A percentile compares a stretch with the other conserved stretches of the same genome.
Conservation (phyloP, 2,113 vertebrate genomes). For the Acrocephalus kingi region DNA sequence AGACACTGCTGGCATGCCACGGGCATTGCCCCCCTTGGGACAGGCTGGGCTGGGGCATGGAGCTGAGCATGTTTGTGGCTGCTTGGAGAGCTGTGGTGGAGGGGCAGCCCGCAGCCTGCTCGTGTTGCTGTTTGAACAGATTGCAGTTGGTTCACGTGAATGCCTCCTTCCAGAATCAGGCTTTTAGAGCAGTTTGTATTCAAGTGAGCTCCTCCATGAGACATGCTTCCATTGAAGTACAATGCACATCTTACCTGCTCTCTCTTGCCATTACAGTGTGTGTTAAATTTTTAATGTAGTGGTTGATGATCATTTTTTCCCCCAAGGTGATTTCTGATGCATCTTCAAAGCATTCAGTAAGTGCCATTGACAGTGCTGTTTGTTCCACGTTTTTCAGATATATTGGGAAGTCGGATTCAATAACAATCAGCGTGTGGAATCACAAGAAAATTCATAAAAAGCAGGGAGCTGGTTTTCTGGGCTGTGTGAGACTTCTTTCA, state of each 20-base stretch:
- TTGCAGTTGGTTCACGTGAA: not conserved
- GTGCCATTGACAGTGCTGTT: not conserved
- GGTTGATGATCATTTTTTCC: not conserved
- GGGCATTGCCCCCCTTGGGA: not conserved
- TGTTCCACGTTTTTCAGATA: constrained; percentile 78
- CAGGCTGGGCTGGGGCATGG: not conserved
- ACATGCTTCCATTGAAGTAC: not conserved
- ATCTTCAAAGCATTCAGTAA: not conserved
- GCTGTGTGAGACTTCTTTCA: constrained; percentile 96
- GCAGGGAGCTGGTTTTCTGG: constrained; percentile 97
- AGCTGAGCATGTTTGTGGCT: not conserved
- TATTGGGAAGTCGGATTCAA: constrained; percentile 96
- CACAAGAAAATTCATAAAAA: constrained; percentile 99
- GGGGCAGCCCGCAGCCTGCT: not conserved
- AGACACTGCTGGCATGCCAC: not conserved
- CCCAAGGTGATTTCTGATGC: not conserved
- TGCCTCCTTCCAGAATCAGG: not conserved
- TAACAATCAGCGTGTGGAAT: constrained; percentile 99
- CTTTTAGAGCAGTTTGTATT: not conserved
- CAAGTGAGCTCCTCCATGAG: not conserved
- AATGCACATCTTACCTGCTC: not conserved
- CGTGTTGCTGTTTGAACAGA: not conserved
- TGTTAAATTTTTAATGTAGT: not conserved
- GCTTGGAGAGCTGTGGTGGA: not conserved
- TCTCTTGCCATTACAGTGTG: not conserved